phyloP scores from a whole-genome alignment of 2,888 invertebrate species.

The Rutpela maculata region DNA sequence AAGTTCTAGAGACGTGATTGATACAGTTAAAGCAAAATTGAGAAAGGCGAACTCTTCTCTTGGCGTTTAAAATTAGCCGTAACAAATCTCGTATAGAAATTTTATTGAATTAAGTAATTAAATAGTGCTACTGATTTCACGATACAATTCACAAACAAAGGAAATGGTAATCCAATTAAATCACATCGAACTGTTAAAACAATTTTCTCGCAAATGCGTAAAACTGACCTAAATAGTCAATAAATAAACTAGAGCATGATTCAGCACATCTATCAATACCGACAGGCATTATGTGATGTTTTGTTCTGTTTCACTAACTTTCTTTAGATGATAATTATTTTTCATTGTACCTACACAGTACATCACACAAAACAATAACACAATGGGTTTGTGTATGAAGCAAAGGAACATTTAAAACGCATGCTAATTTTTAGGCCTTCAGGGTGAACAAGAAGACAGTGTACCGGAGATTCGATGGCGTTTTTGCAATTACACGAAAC shows the following conservation, averaged over 20 bases:
- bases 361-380: slow-evolving; percentile 12
- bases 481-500: background rate
- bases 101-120: no score
- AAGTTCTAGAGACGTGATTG: no score
- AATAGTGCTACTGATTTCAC: background rate
- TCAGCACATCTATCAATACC: slow-evolving; percentile 19
- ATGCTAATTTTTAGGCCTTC: slow-evolving; percentile 12
- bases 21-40: no score
- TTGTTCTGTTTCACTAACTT: slow-evolving; percentile 19
- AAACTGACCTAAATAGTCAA: slow-evolving; percentile 18
- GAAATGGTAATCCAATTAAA: slow-evolving; percentile 4
- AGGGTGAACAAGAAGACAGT: background rate
- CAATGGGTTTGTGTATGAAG: slow-evolving; percentile 7
- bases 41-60: no score
- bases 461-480: background rate
- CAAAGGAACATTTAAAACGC: background rate
- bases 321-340: slow-evolving; percentile 17
- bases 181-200: background rate
- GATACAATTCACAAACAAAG: background rate
- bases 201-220: background rate
- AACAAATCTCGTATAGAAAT: no score
- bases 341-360: background rate
- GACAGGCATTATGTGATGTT: slow-evolving; percentile 10
- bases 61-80: background rate
- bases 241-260: slow-evolving; percentile 29